Percentiles rank a stretch among this genome's conserved stretches.
Evolutionary conservation across 2,113 vertebrate species (phyloP).

Genomic region (Megaleporinus macrocephalus): DNA sequence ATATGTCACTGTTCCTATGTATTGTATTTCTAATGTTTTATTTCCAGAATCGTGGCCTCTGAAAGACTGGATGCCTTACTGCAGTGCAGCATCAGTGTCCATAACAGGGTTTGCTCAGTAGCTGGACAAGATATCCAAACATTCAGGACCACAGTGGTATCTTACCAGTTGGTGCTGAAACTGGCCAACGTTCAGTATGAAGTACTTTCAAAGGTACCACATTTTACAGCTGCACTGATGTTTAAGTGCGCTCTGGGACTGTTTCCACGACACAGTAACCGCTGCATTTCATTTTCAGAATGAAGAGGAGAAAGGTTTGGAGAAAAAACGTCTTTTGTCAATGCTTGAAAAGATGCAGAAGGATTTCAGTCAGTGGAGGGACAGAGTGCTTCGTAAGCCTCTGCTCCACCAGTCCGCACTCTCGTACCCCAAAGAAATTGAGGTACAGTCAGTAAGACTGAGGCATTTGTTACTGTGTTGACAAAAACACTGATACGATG

Average conservation of each 20-base stretch:
- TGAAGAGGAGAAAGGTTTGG: not conserved
- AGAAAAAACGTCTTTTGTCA: not conserved
- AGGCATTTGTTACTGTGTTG: not conserved
- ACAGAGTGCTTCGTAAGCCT: slow-evolving; percentile 17
- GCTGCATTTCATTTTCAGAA: slow-evolving; percentile 23
- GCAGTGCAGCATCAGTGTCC: slow-evolving; percentile 46
- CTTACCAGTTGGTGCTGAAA: slow-evolving; percentile 67
- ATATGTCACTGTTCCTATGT: too few relatives aligned
- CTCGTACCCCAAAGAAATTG: slow-evolving; percentile 67
- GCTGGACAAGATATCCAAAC: slow-evolving; percentile 5
- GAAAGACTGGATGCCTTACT: slow-evolving; percentile 6
- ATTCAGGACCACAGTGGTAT: slow-evolving; percentile 56
- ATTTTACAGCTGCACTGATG: not conserved
- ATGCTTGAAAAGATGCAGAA: not conserved
- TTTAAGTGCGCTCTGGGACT: rapidly evolving
- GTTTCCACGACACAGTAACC: not conserved
- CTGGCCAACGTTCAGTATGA: slow-evolving; percentile 59
- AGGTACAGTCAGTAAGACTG: slow-evolving; percentile 54
- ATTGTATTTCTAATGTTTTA: not conserved
- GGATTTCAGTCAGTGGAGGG: slow-evolving; percentile 56
- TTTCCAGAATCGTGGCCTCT: slow-evolving; percentile 56
- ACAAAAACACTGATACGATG: not conserved
- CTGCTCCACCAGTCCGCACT: slow-evolving; percentile 12
- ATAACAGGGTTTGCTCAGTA: slow-evolving; percentile 10
- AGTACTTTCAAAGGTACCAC: slow-evolving; percentile 52